A percentile compares a stretch with the other conserved stretches of the same genome.
Evolutionary conservation across 2,797 vertebrate species (phyloP).

Genomic region (Argya squamiceps): DNA sequence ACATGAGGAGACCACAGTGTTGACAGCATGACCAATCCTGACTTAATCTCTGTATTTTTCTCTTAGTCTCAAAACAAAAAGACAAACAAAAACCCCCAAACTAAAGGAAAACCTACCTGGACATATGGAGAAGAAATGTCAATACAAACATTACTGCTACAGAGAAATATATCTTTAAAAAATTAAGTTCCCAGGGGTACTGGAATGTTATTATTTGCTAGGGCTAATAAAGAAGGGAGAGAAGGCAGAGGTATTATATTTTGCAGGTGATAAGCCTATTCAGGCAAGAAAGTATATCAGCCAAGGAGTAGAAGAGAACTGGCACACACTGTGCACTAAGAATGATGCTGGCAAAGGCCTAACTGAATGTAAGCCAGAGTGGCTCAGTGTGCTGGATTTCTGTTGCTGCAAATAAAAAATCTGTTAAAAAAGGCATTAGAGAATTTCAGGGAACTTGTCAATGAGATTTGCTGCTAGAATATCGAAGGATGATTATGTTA

Average conservation of each 20-base stretch:
- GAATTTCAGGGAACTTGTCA: not conserved
- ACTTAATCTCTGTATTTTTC: not conserved
- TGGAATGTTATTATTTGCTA: not conserved
- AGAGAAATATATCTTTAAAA: not conserved
- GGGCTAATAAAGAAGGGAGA: not conserved
- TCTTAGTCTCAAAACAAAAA: not conserved
- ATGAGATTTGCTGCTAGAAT: not conserved
- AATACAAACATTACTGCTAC: not conserved
- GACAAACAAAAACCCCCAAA: not conserved
- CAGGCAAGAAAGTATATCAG: not conserved
- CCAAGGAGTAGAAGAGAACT: not conserved
- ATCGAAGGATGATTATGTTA: not conserved
- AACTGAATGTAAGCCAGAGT: not conserved
- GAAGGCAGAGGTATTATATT: not conserved
- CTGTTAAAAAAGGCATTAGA: not conserved
- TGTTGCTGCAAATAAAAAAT: not conserved
- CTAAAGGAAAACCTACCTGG: not conserved
- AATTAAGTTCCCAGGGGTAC: not conserved
- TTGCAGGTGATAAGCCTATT: not conserved
- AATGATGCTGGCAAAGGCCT: constrained; percentile 17
- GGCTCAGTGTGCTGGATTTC: not conserved
- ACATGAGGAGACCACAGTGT: not conserved
- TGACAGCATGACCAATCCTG: not conserved
- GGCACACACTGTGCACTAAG: not conserved
- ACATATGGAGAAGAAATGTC: not conserved